Evolutionary conservation across 1,140 invertebrate genomes (phyloP), one percentile per base, ranked within the genome.

Genomic region (Drosophila busckii): DNA sequence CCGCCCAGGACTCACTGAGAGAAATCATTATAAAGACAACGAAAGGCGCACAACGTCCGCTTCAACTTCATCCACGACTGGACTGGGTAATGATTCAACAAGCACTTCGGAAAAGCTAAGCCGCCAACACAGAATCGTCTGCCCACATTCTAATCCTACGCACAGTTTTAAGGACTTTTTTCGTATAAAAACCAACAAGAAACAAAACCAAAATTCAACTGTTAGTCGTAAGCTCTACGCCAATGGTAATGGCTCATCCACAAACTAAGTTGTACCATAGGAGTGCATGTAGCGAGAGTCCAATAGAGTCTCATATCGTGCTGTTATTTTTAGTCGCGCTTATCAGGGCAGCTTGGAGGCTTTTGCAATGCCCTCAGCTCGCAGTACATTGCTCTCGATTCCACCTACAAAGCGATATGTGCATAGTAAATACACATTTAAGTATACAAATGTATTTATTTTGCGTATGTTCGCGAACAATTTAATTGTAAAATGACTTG

Each of bases 141-240:
- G 40, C 1, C 65, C 63, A n/a, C 65, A n/a, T n/a, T n/a, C n/a
- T n/a, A n/a, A n/a, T n/a, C n/a, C 65, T 9, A 40, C 62, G 3
- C 41, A 69, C 13, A 67, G 58, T 12, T 85, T 85, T 22, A 80
- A 60, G 41, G 60, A 85, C 22, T 45, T 85, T n/a, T 85, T 85
- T 25, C 54, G 78, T 2, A 31, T 78, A 2, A 84, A 58, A 5
- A 52, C 60, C 13, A 28, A 25, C 0, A 73, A 69, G 16, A 83
- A 68, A 41, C n/a, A n/a, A n/a, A n/a, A n/a, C n/a, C n/a, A n/a
- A n/a, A n/a, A n/a, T n/a, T n/a, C n/a, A n/a, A n/a, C n/a, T n/a
- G n/a, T n/a, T n/a, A n/a, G n/a, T n/a, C n/a, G n/a, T n/a, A n/a
- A n/a, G n/a, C n/a, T n/a, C n/a, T n/a, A 12, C 45, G 4, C 44